Evolutionary conservation across 2,113 vertebrate genomes (phyloP).

Genomic region (Cynocephalus volans): DNA sequence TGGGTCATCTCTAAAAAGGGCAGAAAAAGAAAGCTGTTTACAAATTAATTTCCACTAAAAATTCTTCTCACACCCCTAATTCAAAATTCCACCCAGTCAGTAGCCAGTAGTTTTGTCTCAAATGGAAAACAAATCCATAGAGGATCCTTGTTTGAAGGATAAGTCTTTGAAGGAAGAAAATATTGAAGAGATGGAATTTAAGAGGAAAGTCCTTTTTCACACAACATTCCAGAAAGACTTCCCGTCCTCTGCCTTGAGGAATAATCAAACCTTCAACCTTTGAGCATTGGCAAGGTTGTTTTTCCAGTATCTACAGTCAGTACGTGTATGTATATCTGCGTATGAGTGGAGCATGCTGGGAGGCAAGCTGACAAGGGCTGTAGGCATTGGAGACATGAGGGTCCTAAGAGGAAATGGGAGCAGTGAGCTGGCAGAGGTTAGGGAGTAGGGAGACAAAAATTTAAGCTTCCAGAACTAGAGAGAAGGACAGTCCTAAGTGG

Average conservation of each 20-base stretch:
- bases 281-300: neutral
- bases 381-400: neutral
- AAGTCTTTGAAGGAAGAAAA: neutral
- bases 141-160: neutral
- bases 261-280: neutral
- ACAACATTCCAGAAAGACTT: neutral
- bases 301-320: neutral
- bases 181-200: neutral
- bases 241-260: neutral
- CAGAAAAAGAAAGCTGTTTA: neutral
- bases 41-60: conserved; percentile 3
- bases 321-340: too few species aligned
- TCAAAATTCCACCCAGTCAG: neutral
- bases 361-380: neutral
- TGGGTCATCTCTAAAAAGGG: neutral
- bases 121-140: conserved; percentile 13
- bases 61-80: neutral
- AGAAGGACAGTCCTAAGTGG: neutral
- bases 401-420: neutral
- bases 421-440: neutral
- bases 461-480: neutral
- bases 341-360: fast-evolving
- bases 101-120: neutral
- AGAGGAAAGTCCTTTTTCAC: neutral
- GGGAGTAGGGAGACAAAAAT: neutral